phyloP scores from a whole-genome alignment of 2,888 invertebrate species.

The Strigamia transsilvanica region DNA sequence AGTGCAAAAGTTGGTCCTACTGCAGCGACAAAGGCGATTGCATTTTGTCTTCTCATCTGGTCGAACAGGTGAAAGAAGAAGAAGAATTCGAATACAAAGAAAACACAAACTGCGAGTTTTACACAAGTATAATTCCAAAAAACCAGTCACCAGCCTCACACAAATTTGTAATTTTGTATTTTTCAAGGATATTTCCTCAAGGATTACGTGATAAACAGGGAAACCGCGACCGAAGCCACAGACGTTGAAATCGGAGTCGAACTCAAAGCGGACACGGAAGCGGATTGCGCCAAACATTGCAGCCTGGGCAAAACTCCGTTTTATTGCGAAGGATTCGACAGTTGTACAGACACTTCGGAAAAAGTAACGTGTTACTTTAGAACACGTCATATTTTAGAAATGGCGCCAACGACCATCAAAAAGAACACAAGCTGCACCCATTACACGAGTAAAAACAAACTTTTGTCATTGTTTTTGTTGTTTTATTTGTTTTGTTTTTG shows the following conservation, averaged over 20 bases:
- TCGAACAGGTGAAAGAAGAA: neutral
- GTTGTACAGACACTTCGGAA: neutral
- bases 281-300: neutral
- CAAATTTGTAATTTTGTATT: too few species aligned
- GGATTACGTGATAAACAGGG: neutral
- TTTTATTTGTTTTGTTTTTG: neutral
- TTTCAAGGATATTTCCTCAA: neutral
- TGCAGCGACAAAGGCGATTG: neutral
- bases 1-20: neutral
- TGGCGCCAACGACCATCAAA: neutral
- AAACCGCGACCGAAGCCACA: neutral
- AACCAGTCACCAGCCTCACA: too few species aligned
- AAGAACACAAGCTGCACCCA: neutral
- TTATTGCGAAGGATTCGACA: slow-evolving; percentile 24
- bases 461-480: too few species aligned
- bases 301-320: neutral
- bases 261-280: neutral
- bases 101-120: neutral
- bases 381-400: neutral
- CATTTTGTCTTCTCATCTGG: neutral
- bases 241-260: neutral
- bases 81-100: neutral
- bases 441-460: slow-evolving; percentile 11
- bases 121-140: slow-evolving; percentile 14
- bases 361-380: neutral